Evolutionary conservation across 2,888 invertebrate species (phyloP).

Genomic region (Anticlea derivata): DNA sequence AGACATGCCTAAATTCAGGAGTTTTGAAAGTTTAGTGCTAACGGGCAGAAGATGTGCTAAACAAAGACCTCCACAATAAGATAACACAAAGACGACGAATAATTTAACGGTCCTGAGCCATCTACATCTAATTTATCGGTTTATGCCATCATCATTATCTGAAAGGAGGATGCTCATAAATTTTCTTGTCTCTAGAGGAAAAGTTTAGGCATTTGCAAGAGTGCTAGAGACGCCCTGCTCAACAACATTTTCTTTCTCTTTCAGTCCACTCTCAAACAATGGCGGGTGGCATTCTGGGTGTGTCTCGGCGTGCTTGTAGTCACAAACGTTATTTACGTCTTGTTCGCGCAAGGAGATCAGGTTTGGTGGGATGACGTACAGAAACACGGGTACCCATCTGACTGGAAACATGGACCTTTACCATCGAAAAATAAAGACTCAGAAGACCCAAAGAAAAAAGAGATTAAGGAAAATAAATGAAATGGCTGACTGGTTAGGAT

Average conservation of each 20-base stretch:
- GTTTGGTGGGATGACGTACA: constrained; percentile 89
- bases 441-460: constrained; percentile 51
- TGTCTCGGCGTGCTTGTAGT: constrained; percentile 86
- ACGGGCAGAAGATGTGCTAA: too few relatives aligned
- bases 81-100: too few relatives aligned
- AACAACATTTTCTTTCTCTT: constrained; percentile 40
- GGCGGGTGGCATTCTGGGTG: constrained; percentile 92
- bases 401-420: constrained; percentile 70
- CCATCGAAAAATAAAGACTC: constrained; percentile 53
- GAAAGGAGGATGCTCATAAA: too few relatives aligned
- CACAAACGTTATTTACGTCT: constrained; percentile 87
- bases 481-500: constrained; percentile 1
- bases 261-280: constrained; percentile 86
- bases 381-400: constrained; percentile 68
- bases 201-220: too few relatives aligned
- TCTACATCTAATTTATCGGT: too few relatives aligned
- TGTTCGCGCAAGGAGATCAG: constrained; percentile 89
- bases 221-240: too few relatives aligned
- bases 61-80: too few relatives aligned
- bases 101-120: too few relatives aligned
- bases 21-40: too few relatives aligned
- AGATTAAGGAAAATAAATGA: constrained; percentile 45
- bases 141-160: too few relatives aligned
- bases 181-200: too few relatives aligned
- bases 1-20: too few relatives aligned